These are phyloP conservation scores for Coelogynopora nodosa DNA, from an alignment of 2,888 invertebrate species.

Conservation along the genomic window DNA sequence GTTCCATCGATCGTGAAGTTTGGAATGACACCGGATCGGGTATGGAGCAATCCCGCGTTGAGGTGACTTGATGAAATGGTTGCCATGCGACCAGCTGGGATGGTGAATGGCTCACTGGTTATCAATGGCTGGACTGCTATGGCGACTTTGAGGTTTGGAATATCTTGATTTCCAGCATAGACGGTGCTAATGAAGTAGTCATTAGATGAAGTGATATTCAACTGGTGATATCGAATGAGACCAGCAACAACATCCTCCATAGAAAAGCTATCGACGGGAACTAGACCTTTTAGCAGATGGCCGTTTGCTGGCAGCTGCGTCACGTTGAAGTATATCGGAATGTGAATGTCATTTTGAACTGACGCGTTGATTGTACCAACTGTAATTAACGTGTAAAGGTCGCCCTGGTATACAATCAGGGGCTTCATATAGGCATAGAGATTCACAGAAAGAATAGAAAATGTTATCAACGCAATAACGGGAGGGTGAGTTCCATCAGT, in stretches of 20 bases:
- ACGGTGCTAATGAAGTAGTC: constrained; percentile 13
- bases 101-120: background rate
- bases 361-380: background rate
- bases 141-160: background rate
- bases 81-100: background rate
- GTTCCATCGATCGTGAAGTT: background rate
- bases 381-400: background rate
- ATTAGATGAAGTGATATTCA: background rate
- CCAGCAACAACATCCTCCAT: background rate
- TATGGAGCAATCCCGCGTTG: background rate
- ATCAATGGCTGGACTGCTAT: background rate
- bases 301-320: background rate
- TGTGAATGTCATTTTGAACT: background rate
- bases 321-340: background rate
- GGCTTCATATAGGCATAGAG: background rate
- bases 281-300: background rate
- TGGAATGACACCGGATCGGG: background rate
- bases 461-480: background rate
- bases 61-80: background rate
- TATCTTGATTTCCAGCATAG: background rate
- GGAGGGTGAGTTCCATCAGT: background rate
- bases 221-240: background rate
- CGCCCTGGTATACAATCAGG: background rate
- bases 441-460: background rate
- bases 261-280: background rate